These are phyloP conservation scores for Tetrao urogallus DNA, from an alignment of 2,113 vertebrate species.

Conservation along the genomic window DNA sequence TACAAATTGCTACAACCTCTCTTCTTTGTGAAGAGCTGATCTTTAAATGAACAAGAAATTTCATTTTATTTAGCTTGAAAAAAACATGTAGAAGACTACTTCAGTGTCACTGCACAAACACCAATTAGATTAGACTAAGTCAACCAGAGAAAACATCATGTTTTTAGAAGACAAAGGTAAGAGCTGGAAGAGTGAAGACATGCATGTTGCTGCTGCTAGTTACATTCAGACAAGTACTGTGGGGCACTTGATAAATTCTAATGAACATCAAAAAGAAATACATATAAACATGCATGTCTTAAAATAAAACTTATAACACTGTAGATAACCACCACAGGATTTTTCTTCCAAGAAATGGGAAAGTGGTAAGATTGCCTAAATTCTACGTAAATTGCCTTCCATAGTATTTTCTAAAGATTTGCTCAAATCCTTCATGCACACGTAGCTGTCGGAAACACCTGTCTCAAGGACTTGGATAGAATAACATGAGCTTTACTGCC, in stretches of 20 bases:
- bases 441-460: background rate
- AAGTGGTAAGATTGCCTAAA: background rate
- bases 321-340: background rate
- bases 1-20: background rate
- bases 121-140: background rate
- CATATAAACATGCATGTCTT: background rate
- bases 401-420: background rate
- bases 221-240: background rate
- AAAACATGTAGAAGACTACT: background rate
- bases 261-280: background rate
- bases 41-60: background rate
- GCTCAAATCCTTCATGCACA: background rate
- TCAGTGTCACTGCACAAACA: background rate
- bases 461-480: background rate
- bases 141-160: background rate
- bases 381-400: background rate
- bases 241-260: background rate
- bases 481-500: background rate
- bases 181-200: background rate
- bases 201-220: background rate
- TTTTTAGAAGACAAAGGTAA: background rate
- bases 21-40: background rate
- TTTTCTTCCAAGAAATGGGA: background rate
- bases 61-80: background rate
- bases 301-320: background rate